Conservation (phyloP, 2,888 invertebrate genomes). For the Caenorhabditis virilis region DNA sequence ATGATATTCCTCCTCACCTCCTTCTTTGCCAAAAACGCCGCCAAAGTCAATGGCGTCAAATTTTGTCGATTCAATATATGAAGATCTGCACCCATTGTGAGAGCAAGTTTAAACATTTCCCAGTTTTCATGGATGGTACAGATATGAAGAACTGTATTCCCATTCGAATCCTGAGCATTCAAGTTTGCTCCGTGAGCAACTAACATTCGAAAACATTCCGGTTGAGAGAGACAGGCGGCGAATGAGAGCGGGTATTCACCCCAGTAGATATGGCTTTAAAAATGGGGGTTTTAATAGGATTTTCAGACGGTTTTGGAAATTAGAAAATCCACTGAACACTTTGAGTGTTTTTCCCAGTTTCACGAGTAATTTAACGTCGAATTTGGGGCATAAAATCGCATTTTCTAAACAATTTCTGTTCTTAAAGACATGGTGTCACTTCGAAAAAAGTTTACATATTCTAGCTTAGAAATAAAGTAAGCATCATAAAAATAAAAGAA, state of each 20-base stretch:
- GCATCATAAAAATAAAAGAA: too few relatives aligned
- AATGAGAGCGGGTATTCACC: constrained; percentile 95
- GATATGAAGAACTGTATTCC: constrained; percentile 94
- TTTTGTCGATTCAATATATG: constrained; percentile 83
- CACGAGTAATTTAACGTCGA: too few relatives aligned
- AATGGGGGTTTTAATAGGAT: too few relatives aligned
- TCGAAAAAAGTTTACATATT: too few relatives aligned
- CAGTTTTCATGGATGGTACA: constrained; percentile 89
- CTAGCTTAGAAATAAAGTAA: too few relatives aligned
- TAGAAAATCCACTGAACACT: too few relatives aligned
- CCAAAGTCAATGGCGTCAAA: constrained; percentile 87
- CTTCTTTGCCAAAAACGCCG: constrained; percentile 61
- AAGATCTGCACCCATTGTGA: constrained; percentile 86
- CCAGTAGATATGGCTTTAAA: constrained; percentile 89
- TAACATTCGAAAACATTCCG: constrained; percentile 92
- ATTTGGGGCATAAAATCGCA: too few relatives aligned
- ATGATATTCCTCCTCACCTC: constrained; percentile 40
- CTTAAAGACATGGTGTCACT: too few relatives aligned
- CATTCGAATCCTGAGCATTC: constrained; percentile 91
- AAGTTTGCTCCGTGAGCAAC: constrained; percentile 91
- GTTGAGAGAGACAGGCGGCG: constrained; percentile 92
- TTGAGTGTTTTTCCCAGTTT: too few relatives aligned
- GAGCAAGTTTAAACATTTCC: constrained; percentile 88
- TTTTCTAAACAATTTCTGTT: too few relatives aligned
- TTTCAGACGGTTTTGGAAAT: too few relatives aligned